Base-by-base conservation (phyloP, 1,140 invertebrate species). In the Bactericera cockerelli region DNA sequence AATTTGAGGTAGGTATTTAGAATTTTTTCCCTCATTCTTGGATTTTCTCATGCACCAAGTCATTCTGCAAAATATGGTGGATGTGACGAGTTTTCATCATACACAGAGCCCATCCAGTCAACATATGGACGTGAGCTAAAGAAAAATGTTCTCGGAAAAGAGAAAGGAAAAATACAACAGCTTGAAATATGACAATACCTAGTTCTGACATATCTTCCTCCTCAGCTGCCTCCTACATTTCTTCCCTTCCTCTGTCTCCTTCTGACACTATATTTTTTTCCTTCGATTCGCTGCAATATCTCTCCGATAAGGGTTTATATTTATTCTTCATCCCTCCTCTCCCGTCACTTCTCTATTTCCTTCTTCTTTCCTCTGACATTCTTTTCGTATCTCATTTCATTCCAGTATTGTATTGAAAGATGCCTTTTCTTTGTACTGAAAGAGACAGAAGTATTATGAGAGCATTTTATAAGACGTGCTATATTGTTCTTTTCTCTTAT, bases 151-250 rank as follows among this genome's bases (percentile, higher is more conserved):
- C 28, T 31, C 13, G 28, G 4, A 31, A 4, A 31, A 4, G 28
- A 31, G 28, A 13, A 31, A 31, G 13, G 13, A 31, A 31, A 6
- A 31, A 31, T 31, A 31, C 22, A 49, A 49, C 42, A 49, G 42
- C 42, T 49, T 49, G 42, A 16, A 49, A 49, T 49, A 49, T 49
- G 22, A 49, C 42, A 49, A 49, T 49, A 49, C 42, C n/a, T 49
- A 49, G 8, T 49, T 49, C 19, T 49, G 42, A 49, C 42, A 49
- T 22, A 49, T 19, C 42, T 49, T 22, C 22, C n/a, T 16, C n/a
- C 8, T 31, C 28, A 31, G 28, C 13, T 31, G 13, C 13, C 28
- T 31, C 28, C 28, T 31, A 13, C 13, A 31, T 31, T 31, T 49
- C 42, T 49, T 49, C n/a, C 19, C 22, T 49, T 49, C 4, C 19